phyloP scores from a whole-genome alignment of 2,113 vertebrate genomes.

The Microtus montanus region DNA sequence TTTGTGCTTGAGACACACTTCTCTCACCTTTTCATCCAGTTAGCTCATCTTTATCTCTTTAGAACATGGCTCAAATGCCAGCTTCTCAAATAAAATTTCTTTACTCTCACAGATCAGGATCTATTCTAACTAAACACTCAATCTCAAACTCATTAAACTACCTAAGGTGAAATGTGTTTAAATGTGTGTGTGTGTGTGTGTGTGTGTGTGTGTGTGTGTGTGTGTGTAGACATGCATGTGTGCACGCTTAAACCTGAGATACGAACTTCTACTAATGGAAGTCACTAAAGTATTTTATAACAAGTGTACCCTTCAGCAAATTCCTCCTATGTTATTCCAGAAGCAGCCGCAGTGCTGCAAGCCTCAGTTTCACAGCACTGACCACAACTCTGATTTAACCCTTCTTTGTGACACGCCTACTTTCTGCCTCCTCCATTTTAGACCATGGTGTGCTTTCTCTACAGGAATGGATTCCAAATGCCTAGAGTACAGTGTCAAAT shows the following conservation, averaged over 20 bases:
- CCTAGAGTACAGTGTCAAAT: not conserved
- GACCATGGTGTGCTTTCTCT: not conserved
- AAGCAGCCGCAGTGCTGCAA: not conserved
- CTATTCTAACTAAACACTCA: not conserved
- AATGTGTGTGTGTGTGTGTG: not conserved
- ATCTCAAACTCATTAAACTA: not conserved
- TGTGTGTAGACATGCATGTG: not conserved
- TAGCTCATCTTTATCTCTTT: slow-evolving; percentile 12
- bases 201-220: not conserved
- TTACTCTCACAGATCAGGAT: not conserved
- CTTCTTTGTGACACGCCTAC: not conserved
- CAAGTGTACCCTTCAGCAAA: not conserved
- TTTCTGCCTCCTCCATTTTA: not conserved
- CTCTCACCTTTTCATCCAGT: not conserved
- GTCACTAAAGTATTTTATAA: not conserved
- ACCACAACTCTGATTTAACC: not conserved
- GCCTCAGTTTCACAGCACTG: not conserved
- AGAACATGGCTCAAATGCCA: not conserved
- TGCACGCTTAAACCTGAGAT: not conserved
- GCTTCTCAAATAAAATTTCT: not conserved
- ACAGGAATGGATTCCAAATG: not conserved
- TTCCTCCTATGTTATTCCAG: not conserved
- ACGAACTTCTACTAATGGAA: not conserved
- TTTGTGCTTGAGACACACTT: not conserved
- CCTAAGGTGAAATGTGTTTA: not conserved